Evolutionary conservation across 2,888 invertebrate genomes (phyloP), one percentile per base, ranked within the genome.

Genomic region (Lamellibrachia satsuma): DNA sequence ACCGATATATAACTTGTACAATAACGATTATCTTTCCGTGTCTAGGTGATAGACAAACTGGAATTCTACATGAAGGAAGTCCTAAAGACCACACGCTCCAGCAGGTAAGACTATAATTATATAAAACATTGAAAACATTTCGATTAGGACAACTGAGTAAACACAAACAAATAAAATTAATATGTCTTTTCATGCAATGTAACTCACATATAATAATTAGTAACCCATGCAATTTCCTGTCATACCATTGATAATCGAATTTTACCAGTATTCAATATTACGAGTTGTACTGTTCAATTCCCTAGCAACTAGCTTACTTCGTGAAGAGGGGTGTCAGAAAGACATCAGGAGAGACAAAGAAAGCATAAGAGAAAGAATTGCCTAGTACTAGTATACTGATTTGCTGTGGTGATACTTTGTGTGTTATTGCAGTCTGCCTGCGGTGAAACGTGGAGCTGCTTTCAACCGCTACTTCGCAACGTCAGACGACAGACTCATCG

Each of bases 401-500:
- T 6, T 7, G 15, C 2, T n/a, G 6, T 52, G 15, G 3, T 39
- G 91, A 22, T 52, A 9, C 9, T 9, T 75, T 39, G 90, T 51
- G 27, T 90, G 91, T 60, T 22, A 60, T 90, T 55, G 75, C 92
- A 94, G 94, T 75, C 91, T 93, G 9, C 97, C 94, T 92, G 93
- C 94, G 0, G 93, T 94, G 39, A 75, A 93, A 52, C 91, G 94
- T 51, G 94, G 94, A 2, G 93, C 93, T 15, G 92, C 75, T n/a
- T 92, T 94, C 9, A 93, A 93, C 8, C 52, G 92, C 7, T 95
- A 95, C 93, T 95, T 94, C 91, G 93, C 94, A 3, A 93, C 94
- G 1, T 94, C 97, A 98, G 99, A 99, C 97, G 98, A 98, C 96
- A 97, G 98, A 94, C 97, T 99, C 92, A 97, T 98, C 94, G 99